phyloP scores from a whole-genome alignment of 2,888 invertebrate species.

The Chloromyia formosa region DNA sequence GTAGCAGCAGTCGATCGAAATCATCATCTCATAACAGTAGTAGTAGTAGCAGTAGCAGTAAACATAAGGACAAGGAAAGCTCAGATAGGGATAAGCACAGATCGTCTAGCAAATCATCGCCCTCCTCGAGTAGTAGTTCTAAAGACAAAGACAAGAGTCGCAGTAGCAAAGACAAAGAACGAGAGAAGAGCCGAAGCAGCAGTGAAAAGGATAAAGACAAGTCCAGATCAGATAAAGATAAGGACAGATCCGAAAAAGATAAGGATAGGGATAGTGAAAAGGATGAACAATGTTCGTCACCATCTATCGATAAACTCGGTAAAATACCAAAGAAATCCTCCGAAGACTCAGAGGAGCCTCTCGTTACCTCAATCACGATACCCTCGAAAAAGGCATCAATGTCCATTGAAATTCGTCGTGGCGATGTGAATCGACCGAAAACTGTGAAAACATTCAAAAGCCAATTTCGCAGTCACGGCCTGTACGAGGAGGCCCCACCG shows the following conservation, averaged over 20 bases:
- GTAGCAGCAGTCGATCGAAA: conserved; percentile 45
- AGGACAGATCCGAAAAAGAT: conserved; percentile 59
- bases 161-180: conserved; percentile 53
- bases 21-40: conserved; percentile 22
- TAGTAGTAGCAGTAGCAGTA: conserved; percentile 56
- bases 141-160: conserved; percentile 52
- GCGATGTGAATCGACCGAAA: conserved; percentile 77
- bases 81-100: conserved; percentile 58
- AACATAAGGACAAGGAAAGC: conserved; percentile 67
- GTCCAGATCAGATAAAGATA: conserved; percentile 54
- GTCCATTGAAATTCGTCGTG: conserved; percentile 82
- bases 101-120: conserved; percentile 39
- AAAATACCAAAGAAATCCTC: conserved; percentile 79
- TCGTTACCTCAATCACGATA: conserved; percentile 60
- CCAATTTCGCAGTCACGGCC: conserved; percentile 89
- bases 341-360: conserved; percentile 60
- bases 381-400: conserved; percentile 74
- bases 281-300: conserved; percentile 64
- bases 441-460: conserved; percentile 92
- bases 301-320: conserved; percentile 77
- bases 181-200: conserved; percentile 58
- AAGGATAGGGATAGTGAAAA: conserved; percentile 72
- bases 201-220: conserved; percentile 61
- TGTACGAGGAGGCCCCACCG: conserved; percentile 88
- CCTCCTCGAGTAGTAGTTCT: conserved; percentile 47